Evolutionary conservation across 2,797 vertebrate species (phyloP).

Genomic region (Malurus leucopterus): DNA sequence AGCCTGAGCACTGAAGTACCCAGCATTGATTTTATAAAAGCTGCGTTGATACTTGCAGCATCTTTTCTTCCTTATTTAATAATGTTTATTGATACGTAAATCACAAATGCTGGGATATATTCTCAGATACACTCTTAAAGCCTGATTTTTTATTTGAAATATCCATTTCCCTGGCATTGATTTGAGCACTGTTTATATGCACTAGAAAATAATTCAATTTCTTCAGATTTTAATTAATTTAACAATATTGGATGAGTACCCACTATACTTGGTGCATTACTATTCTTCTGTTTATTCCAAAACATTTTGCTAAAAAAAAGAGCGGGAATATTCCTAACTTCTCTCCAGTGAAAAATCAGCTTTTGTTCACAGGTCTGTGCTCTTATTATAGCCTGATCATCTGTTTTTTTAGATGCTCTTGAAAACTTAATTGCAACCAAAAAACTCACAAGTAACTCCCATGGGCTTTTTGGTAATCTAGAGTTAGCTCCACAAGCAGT

Average conservation of each 20-base stretch:
- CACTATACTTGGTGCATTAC: neutral
- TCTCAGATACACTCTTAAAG: neutral
- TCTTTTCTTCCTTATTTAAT: neutral
- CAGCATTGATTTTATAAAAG: neutral
- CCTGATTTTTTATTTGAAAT: neutral
- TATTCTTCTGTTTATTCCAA: neutral
- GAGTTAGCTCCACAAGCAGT: neutral
- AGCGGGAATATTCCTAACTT: neutral
- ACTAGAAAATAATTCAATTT: neutral
- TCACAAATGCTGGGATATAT: neutral
- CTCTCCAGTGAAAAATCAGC: neutral
- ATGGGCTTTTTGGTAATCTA: neutral
- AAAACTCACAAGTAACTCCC: neutral
- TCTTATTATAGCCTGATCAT: neutral
- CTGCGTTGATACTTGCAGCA: neutral
- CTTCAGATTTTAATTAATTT: neutral
- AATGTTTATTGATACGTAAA: neutral
- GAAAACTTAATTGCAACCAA: neutral
- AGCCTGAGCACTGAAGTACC: neutral
- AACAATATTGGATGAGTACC: neutral
- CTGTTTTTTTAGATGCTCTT: neutral
- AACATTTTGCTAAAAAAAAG: neutral
- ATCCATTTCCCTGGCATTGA: neutral
- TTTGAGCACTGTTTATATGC: neutral
- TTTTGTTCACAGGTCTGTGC: neutral